These are phyloP conservation scores for Drosophila sordidula DNA, from an alignment of 2,888 invertebrate species.

Conservation along the genomic window DNA sequence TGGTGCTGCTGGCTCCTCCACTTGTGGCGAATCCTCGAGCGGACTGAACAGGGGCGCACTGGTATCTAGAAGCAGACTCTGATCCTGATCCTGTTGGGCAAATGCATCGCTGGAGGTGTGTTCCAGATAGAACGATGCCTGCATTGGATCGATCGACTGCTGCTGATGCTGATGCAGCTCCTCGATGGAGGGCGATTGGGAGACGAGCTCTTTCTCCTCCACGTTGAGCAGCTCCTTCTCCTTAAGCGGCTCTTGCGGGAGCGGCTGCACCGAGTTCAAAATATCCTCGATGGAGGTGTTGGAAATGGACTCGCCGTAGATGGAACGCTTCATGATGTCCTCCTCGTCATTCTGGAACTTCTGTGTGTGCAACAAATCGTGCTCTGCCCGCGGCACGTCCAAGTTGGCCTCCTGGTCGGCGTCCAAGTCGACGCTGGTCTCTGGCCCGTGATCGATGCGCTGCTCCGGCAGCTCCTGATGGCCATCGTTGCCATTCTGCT, in stretches of 20 bases:
- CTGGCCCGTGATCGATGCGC: constrained; percentile 77
- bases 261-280: constrained; percentile 82
- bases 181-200: constrained; percentile 82
- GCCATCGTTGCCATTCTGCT: constrained; percentile 51
- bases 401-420: constrained; percentile 41
- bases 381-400: constrained; percentile 8
- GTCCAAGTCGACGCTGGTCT: constrained; percentile 76
- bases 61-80: constrained; percentile 64
- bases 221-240: constrained; percentile 78
- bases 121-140: constrained; percentile 78
- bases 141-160: constrained; percentile 68
- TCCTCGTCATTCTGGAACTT: constrained; percentile 13
- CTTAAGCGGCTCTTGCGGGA: constrained; percentile 73
- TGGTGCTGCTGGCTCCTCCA: constrained; percentile 8
- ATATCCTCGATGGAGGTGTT: constrained; percentile 78
- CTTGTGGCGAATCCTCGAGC: constrained; percentile 27
- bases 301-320: constrained; percentile 66
- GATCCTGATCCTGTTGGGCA: constrained; percentile 21
- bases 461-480: constrained; percentile 14
- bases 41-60: constrained; percentile 54
- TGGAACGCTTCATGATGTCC: constrained; percentile 80
- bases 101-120: constrained; percentile 63
- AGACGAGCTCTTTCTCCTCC: constrained; percentile 81
- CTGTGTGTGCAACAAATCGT: constrained; percentile 9
- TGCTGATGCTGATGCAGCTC: constrained; percentile 71